Conservation (phyloP, 37 sponge, comb jelly and placozoan genomes). For the Eunapius fragilis region DNA sequence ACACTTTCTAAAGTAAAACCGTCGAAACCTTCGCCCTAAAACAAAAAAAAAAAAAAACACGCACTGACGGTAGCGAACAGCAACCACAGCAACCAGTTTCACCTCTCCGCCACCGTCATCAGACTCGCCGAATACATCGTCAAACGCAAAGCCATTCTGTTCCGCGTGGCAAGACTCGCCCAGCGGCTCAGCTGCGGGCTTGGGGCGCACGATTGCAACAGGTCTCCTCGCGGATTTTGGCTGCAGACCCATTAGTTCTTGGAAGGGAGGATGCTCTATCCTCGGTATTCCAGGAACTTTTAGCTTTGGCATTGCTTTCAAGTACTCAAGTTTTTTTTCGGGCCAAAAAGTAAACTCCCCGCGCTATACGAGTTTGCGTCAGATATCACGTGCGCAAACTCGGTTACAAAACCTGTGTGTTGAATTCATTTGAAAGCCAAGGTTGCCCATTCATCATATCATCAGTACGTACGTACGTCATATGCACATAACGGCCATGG, state of each 20-base stretch:
- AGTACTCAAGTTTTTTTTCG: background rate
- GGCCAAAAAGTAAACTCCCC: background rate
- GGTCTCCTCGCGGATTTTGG: background rate
- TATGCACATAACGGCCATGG: too few relatives aligned
- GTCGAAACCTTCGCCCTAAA: background rate
- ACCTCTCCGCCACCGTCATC: conserved; percentile 6
- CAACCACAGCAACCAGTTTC: background rate
- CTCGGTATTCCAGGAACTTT: conserved; percentile 7
- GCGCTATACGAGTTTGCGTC: background rate
- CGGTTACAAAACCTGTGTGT: too few relatives aligned
- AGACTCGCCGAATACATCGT: conserved; percentile 2
- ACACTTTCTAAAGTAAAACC: background rate
- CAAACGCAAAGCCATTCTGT: background rate
- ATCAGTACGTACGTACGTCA: too few relatives aligned
- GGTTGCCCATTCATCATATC: too few relatives aligned
- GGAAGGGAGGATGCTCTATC: background rate
- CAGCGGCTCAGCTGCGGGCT: background rate
- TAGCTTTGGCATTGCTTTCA: conserved; percentile 12
- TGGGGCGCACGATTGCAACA: background rate
- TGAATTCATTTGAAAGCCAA: too few relatives aligned
- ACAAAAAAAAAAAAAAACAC: background rate
- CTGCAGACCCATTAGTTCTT: background rate
- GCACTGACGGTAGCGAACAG: background rate
- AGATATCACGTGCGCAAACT: background rate
- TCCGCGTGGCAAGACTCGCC: background rate